These are phyloP conservation scores for Pectinophora gossypiella DNA, from an alignment of 1,140 invertebrate species.

Conservation along the genomic window DNA sequence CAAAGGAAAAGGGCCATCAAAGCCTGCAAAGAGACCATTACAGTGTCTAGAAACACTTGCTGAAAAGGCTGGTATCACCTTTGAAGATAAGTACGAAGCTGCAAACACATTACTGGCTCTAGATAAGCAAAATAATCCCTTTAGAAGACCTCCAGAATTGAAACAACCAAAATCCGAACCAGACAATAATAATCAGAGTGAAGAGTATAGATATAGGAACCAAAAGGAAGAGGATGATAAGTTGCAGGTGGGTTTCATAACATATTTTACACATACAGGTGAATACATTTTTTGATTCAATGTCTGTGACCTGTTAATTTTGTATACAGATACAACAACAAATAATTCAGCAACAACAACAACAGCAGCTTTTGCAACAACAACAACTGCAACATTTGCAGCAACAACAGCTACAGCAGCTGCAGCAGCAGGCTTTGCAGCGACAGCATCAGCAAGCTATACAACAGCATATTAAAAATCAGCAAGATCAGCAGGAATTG, in stretches of 20 bases:
- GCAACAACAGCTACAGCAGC: conserved; percentile 35
- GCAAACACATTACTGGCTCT: conserved; percentile 76
- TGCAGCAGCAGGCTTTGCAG: conserved; percentile 50
- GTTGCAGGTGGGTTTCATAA: conserved; percentile 38
- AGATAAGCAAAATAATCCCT: conserved; percentile 68
- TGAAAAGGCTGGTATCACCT: conserved; percentile 80
- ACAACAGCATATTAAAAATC: conserved; percentile 64
- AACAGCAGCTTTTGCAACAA: conserved; percentile 16
- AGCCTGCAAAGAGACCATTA: conserved; percentile 70
- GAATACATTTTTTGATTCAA: not conserved
- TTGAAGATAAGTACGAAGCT: conserved; percentile 81
- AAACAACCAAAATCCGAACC: conserved; percentile 58
- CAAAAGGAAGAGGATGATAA: conserved; percentile 69
- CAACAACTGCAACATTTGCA: not conserved
- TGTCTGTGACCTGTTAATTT: not conserved
- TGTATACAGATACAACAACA: conserved; percentile 42
- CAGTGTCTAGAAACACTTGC: conserved; percentile 81
- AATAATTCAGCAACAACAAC: conserved; percentile 43
- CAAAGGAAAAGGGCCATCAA: conserved; percentile 39
- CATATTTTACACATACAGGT: not conserved
- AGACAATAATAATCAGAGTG: conserved; percentile 40
- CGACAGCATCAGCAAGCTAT: conserved; percentile 57
- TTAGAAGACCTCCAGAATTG: conserved; percentile 45
- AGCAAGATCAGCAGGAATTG: conserved; percentile 64
- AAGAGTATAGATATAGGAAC: conserved; percentile 60